Evolutionary conservation across 2,888 invertebrate genomes (phyloP), one percentile per base, ranked within the genome.

Genomic region (Eupithecia subumbrata): DNA sequence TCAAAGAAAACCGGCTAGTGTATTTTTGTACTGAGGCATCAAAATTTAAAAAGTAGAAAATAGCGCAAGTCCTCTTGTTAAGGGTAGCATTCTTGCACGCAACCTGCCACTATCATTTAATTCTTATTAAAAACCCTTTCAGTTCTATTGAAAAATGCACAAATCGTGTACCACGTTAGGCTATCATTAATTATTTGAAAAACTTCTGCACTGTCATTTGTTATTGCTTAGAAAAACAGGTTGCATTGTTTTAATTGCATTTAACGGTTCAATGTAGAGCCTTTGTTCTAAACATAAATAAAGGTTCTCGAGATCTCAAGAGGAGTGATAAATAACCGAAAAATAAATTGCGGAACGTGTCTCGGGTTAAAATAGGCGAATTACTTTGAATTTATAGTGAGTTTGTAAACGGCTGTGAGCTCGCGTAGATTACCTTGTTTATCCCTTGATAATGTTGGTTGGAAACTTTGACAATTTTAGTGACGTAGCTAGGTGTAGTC

Each of bases 401-500:
- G 76, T 80, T 79, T 79, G 80, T 79, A 79, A 82, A 81, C 80
- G 78, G 80, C 77, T 81, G 76, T 34, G 74, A 81, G 75, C 76
- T 77, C 81, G 83, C 84, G 82, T 84, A 87, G 88, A 89, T 90
- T 89, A 89, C 84, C 86, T 85, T 82, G 90, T 90, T 88, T 90
- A 91, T 89, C 90, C 90, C 86, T 84, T 84, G 86, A 86, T 90
- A 91, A 88, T 86, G 86, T 89, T 87, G 86, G 87, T 89, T 87
- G 85, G 86, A 84, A 94, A 93, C 90, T 94, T 94, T 92, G 92
- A 89, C 90, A 93, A 93, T 94, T 90, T 91, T 85, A 86, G 87
- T 92, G 93, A 94, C 89, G 90, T 86, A 87, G 79, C 80, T 85
- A 84, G 84, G 48, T 63, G 67, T 66, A 60, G 87, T 85, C 86